Base-by-base conservation (phyloP, 2,888 invertebrate species). In the Cenopis cana region DNA sequence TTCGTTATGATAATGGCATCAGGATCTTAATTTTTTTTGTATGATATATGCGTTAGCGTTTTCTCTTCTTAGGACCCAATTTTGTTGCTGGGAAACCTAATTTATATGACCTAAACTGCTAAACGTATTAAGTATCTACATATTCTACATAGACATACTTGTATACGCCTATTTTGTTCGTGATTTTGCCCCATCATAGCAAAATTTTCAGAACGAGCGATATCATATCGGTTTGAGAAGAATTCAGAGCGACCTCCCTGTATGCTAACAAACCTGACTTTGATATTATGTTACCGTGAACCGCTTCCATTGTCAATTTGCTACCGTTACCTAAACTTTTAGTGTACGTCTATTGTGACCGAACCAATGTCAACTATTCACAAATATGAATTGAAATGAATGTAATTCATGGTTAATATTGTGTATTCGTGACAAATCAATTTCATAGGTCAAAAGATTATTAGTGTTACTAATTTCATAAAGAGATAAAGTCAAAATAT, bases 241-340 rank as follows among this genome's bases (percentile, higher is more conserved):
- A n/a, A 46, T 14, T 46, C 6, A 46, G 46, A 46, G 14, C n/a
- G 46, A 46, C 46, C 46, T 46, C n/a, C n/a, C 46, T 6, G 69
- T 76, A 72, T 73, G 80, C 79, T 85, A 84, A 88, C 78, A 80
- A 81, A 84, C 82, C 76, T 81, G 84, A 83, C 83, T 85, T 89
- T 86, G 85, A 81, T 82, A 66, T 49, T 69, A 68, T 75, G 73
- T 74, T 74, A 74, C 72, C 69, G 67, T 75, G 73, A 73, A 74
- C 76, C 73, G 74, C 74, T 65, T 73, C 68, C 72, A 76, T 78
- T 79, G 75, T 77, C 73, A 75, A 64, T 73, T 69, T 72, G 61
- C 70, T 38, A 72, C 72, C 64, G 72, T 70, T 66, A 70, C 68
- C 59, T 73, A 69, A 65, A 59, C 60, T 46, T 29, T 49, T 69